These are phyloP conservation scores for Nesogale talazaci DNA, from an alignment of 2,113 vertebrate genomes.

Conservation along the genomic window DNA sequence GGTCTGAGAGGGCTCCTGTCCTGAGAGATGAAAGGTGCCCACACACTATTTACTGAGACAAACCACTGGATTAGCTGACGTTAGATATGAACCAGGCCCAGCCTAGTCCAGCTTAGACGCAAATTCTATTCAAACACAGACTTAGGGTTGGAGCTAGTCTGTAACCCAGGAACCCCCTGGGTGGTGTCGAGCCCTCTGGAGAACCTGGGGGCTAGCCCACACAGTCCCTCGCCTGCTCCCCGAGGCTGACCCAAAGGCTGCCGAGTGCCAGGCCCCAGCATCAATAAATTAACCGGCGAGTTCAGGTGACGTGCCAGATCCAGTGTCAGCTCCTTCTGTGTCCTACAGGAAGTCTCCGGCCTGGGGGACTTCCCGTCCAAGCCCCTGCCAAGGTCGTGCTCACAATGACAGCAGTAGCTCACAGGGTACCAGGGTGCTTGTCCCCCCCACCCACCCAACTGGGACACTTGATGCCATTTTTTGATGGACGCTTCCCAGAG, in stretches of 20 bases:
- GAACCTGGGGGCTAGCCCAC: background rate
- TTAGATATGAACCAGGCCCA: background rate
- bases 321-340: constrained; percentile 76
- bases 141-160: background rate
- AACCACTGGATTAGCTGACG: background rate
- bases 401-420: background rate
- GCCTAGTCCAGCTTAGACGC: too few species aligned
- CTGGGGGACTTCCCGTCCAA: background rate
- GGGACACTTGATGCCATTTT: background rate
- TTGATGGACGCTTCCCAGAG: background rate
- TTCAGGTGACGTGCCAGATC: constrained; percentile 81
- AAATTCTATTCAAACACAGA: background rate
- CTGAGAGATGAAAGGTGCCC: background rate
- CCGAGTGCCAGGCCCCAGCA: constrained; percentile 71
- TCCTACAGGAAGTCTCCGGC: constrained; percentile 63
- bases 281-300: constrained; percentile 81
- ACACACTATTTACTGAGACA: background rate
- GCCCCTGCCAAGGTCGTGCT: background rate
- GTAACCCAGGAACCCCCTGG: background rate
- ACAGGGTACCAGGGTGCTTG: background rate
- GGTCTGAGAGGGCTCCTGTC: background rate
- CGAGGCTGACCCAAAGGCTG: constrained; percentile 64
- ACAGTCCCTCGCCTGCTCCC: constrained; percentile 45
- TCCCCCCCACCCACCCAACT: background rate
- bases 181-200: background rate